These are phyloP conservation scores for Megastigmus dorsalis DNA, from an alignment of 2,888 invertebrate species.

Conservation along the genomic window DNA sequence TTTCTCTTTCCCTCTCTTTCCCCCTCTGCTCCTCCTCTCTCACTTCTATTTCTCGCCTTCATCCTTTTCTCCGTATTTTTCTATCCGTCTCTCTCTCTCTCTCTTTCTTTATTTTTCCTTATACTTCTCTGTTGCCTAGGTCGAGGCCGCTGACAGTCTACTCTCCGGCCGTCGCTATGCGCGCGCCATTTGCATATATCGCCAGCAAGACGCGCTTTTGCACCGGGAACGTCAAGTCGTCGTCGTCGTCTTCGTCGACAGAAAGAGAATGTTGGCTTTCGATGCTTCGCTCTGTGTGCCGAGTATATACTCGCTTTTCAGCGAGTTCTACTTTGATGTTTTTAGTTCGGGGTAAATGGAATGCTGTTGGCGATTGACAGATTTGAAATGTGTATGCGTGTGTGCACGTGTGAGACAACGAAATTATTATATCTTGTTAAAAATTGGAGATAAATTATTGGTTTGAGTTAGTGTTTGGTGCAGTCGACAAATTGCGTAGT, in stretches of 20 bases:
- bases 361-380: no score
- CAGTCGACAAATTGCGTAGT: no score
- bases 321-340: conserved; percentile 26
- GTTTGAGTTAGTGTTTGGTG: no score
- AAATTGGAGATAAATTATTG: no score
- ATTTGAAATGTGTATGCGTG: no score
- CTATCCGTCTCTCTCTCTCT: conserved; percentile 3
- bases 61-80: background rate
- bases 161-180: background rate
- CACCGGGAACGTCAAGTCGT: no score
- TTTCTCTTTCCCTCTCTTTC: background rate
- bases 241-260: no score
- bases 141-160: conserved; percentile 38
- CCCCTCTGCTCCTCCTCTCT: background rate
- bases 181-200: conserved; percentile 37
- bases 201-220: conserved; percentile 19
- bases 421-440: no score
- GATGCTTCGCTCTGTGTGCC: background rate
- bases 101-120: conserved; percentile 13
- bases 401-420: no score
- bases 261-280: conserved; percentile 12
- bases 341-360: no score
- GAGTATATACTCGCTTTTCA: background rate
- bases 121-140: conserved; percentile 25
- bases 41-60: conserved; percentile 24